A percentile compares a stretch with the other conserved stretches of the same genome.
phyloP scores from a whole-genome alignment of 2,113 vertebrate species.

The Otolemur garnettii region DNA sequence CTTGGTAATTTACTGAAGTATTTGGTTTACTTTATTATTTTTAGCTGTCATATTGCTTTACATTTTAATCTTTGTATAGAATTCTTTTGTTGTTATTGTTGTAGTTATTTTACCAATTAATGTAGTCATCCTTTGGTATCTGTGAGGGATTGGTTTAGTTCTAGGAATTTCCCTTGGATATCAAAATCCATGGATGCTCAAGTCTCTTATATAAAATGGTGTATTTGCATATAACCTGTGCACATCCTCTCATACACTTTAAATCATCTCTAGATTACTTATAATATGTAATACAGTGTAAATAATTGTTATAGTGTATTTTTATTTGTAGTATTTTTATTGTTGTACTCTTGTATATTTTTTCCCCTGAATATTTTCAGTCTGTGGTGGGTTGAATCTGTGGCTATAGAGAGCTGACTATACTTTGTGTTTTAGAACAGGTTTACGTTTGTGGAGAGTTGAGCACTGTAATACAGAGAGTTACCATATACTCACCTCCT shows the following conservation, averaged over 20 bases:
- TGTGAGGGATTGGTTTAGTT: not conserved
- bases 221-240: not conserved
- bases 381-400: not conserved
- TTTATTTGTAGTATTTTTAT: not conserved
- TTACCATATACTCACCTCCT: not conserved
- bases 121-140: not conserved
- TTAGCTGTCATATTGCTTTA: not conserved
- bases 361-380: not conserved
- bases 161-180: not conserved
- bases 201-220: not conserved
- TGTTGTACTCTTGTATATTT: not conserved
- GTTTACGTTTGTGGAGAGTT: not conserved
- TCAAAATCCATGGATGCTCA: not conserved
- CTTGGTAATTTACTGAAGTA: not conserved
- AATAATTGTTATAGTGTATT: not conserved
- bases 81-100: not conserved
- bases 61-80: not conserved
- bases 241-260: not conserved
- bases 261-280: not conserved
- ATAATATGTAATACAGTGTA: not conserved
- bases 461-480: not conserved
- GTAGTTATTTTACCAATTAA: not conserved
- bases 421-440: not conserved
- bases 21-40: slow-evolving; percentile 35
- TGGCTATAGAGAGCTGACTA: not conserved